Percentiles rank a stretch among this genome's conserved stretches.
Conservation (phyloP, 2,797 vertebrate species). For the Bradypus variegatus region DNA sequence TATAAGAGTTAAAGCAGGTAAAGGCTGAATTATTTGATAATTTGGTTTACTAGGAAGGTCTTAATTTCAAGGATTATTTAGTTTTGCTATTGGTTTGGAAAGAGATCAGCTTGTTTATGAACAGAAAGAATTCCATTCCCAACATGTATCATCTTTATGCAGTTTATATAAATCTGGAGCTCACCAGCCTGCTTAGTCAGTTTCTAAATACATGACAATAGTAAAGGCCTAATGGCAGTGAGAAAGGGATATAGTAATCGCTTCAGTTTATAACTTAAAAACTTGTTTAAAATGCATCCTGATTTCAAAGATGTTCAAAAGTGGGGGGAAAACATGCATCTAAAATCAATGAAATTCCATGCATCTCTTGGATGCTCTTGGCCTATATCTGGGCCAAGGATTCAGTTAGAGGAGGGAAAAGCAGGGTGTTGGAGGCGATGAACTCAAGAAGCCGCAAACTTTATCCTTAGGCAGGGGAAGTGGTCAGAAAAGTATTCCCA, state of each 20-base stretch:
- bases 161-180: background rate
- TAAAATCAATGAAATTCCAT: background rate
- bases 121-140: background rate
- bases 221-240: background rate
- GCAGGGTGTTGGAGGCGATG: background rate
- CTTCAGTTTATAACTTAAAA: background rate
- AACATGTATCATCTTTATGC: background rate
- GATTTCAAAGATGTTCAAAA: constrained; percentile 7
- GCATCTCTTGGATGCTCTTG: background rate
- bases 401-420: background rate
- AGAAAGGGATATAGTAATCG: background rate
- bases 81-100: background rate
- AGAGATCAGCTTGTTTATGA: background rate
- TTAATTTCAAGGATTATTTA: background rate
- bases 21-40: background rate
- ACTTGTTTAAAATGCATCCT: background rate
- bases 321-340: background rate
- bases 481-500: background rate
- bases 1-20: background rate
- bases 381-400: background rate
- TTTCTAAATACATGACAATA: background rate
- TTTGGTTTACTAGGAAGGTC: background rate
- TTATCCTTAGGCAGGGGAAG: background rate
- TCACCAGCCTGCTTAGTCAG: background rate
- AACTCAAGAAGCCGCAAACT: background rate